phyloP scores from a whole-genome alignment of 2,888 invertebrate species.

The Drosophila diplacantha region DNA sequence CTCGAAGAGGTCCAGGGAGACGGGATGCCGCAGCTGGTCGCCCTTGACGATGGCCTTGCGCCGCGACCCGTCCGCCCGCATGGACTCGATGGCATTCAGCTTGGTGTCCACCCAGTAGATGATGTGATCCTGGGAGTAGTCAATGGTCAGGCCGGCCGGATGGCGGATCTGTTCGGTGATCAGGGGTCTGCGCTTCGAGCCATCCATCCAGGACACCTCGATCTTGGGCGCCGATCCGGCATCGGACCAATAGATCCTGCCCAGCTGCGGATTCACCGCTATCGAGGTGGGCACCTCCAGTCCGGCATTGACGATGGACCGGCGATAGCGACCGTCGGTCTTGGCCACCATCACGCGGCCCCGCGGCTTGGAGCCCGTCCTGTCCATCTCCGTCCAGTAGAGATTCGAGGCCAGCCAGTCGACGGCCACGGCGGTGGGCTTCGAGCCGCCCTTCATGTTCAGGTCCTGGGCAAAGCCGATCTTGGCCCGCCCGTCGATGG shows the following conservation, averaged over 20 bases:
- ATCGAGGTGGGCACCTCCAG: constrained; percentile 93
- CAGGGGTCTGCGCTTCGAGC: constrained; percentile 89
- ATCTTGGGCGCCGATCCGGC: constrained; percentile 94
- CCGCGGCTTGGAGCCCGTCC: constrained; percentile 85
- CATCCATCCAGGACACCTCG: constrained; percentile 98
- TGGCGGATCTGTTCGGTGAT: constrained; percentile 89
- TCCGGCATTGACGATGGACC: constrained; percentile 87
- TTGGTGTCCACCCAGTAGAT: constrained; percentile 98
- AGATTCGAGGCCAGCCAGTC: constrained; percentile 96
- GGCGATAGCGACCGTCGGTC: constrained; percentile 91
- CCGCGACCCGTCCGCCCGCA: constrained; percentile 88
- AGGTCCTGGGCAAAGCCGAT: constrained; percentile 92
- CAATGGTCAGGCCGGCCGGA: constrained; percentile 93
- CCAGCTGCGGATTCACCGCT: constrained; percentile 90
- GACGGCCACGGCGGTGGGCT: constrained; percentile 92
- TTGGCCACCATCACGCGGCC: constrained; percentile 92
- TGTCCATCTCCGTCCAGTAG: constrained; percentile 94
- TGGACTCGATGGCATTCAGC: constrained; percentile 91
- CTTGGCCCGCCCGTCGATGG: constrained; percentile 85
- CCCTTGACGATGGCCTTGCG: constrained; percentile 86
- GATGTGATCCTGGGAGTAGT: constrained; percentile 91
- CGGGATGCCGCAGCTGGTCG: constrained; percentile 86
- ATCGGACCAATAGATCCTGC: constrained; percentile 96
- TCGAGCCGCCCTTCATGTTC: constrained; percentile 88
- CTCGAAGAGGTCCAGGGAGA: constrained; percentile 95